Evolutionary conservation across 2,888 invertebrate genomes (phyloP).

Genomic region (Caenorhabditis angaria): DNA sequence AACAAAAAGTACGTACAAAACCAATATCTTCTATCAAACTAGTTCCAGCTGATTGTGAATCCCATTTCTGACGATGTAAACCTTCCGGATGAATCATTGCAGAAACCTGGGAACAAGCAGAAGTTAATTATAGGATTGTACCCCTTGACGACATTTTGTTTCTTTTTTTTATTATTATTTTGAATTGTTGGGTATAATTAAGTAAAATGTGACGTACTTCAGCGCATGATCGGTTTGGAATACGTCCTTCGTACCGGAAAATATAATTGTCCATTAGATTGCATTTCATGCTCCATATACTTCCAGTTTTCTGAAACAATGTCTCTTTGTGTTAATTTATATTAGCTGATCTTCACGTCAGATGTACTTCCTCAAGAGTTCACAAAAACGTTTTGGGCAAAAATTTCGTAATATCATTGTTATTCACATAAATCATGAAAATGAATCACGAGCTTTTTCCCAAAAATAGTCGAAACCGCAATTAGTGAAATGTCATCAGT

Average conservation of each 20-base stretch:
- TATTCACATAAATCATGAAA: background rate
- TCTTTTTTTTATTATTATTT: constrained; percentile 1
- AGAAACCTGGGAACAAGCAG: constrained; percentile 43
- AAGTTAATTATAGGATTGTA: no score
- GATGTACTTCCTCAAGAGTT: no score
- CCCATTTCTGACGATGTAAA: constrained; percentile 46
- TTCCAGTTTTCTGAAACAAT: constrained; percentile 42
- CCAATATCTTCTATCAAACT: constrained; percentile 32
- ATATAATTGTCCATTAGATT: constrained; percentile 50
- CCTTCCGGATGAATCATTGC: constrained; percentile 55
- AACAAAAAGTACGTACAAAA: constrained; percentile 14
- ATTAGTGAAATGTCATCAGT: background rate
- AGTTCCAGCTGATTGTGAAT: constrained; percentile 50
- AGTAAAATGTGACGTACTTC: constrained; percentile 31
- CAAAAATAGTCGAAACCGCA: background rate
- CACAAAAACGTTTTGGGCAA: no score
- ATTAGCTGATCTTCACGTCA: no score
- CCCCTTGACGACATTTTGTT: background rate
- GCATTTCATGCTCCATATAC: constrained; percentile 48
- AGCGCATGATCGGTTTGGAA: constrained; percentile 40
- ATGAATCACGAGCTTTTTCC: background rate
- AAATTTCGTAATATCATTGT: constrained; percentile 1
- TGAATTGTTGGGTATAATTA: no score
- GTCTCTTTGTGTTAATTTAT: background rate
- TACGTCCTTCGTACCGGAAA: constrained; percentile 48